Evolutionary conservation across 2,113 vertebrate species (phyloP).

Genomic region (Limanda limanda): DNA sequence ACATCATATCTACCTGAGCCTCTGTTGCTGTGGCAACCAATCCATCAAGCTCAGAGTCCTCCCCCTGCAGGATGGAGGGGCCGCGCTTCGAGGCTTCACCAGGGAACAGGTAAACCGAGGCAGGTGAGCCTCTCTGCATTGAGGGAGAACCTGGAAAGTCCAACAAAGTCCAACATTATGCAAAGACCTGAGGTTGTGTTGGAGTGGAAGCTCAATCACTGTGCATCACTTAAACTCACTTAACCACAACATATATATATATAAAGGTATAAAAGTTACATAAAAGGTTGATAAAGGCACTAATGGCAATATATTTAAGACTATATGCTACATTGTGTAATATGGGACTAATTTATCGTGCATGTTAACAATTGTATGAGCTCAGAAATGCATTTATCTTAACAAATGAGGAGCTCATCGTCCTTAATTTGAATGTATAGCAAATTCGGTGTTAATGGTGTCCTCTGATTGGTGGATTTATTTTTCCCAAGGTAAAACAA

Average conservation of each 20-base stretch:
- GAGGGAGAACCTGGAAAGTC: constrained; percentile 76
- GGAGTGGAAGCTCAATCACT: no score
- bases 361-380: background rate
- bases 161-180: background rate
- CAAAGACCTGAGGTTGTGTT: background rate
- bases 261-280: no score
- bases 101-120: constrained; percentile 91
- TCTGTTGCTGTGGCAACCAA: constrained; percentile 77
- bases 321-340: background rate
- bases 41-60: constrained; percentile 75
- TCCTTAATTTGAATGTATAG: no score
- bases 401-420: no score
- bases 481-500: no score
- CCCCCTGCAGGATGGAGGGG: constrained; percentile 53
- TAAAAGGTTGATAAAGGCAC: no score
- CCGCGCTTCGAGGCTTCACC: constrained; percentile 81
- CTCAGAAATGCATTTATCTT: background rate
- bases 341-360: background rate
- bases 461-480: no score
- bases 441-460: no score
- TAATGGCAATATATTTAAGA: no score
- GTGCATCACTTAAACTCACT: no score
- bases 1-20: constrained; percentile 77
- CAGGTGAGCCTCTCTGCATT: constrained; percentile 82
- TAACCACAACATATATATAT: no score